A percentile compares a stretch with the other conserved stretches of the same genome.
phyloP scores from a whole-genome alignment of 2,113 vertebrate genomes.

The Chaetura pelagica region DNA sequence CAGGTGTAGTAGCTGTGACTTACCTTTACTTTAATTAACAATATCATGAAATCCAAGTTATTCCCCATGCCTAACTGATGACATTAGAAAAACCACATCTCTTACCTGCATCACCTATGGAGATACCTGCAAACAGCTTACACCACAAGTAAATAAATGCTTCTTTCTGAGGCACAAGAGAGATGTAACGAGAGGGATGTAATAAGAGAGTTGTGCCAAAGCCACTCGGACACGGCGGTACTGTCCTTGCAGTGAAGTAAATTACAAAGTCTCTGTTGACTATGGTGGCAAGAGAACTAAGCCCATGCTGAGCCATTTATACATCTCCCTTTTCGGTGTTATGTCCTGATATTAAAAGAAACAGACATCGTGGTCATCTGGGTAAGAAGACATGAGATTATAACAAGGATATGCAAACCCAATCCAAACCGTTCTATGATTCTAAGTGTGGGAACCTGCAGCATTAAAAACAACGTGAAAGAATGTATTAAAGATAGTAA shows the following conservation, averaged over 20 bases:
- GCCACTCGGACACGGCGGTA: not conserved
- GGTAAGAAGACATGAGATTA: not conserved
- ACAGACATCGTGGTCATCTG: not conserved
- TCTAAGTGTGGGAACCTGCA: not conserved
- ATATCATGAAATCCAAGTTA: not conserved
- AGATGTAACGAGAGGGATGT: not conserved
- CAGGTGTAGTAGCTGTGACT: no score
- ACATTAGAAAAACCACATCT: not conserved
- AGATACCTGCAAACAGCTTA: not conserved
- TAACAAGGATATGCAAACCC: not conserved
- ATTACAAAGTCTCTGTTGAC: not conserved
- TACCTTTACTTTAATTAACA: not conserved
- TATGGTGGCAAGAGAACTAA: not conserved
- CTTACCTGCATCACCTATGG: not conserved
- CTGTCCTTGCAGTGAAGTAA: not conserved
- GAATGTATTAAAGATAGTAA: not conserved
- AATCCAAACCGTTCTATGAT: not conserved
- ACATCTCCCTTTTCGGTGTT: not conserved
- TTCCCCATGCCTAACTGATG: fast-evolving
- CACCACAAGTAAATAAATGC: not conserved
- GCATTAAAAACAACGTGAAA: not conserved
- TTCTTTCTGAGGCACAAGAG: not conserved
- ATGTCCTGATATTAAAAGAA: not conserved
- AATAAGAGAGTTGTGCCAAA: not conserved
- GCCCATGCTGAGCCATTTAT: not conserved